Conservation (phyloP, 1,140 invertebrate genomes). For the Dryas iulia region DNA sequence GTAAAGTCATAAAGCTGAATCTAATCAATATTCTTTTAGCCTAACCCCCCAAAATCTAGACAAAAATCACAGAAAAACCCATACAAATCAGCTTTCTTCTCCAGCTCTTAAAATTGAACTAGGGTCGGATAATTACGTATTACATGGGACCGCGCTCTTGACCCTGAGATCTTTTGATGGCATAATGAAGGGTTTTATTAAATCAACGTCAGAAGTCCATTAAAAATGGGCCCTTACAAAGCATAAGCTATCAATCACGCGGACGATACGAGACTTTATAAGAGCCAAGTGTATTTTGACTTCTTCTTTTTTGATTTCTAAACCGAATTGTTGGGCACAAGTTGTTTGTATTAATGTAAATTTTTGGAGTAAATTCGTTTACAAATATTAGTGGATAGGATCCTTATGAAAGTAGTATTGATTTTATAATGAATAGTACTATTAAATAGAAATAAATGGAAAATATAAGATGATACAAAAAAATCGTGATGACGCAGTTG, state of each 20-base stretch:
- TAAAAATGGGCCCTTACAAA: slow-evolving; percentile 56
- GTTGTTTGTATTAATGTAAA: not conserved
- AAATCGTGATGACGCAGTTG: too few species aligned
- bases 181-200: slow-evolving; percentile 78
- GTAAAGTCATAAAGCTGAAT: not conserved
- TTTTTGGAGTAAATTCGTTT: not conserved
- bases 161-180: slow-evolving; percentile 58
- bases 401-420: too few species aligned
- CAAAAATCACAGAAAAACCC: not conserved
- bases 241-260: slow-evolving; percentile 64
- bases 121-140: slow-evolving; percentile 56
- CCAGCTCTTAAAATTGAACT: slow-evolving; percentile 10
- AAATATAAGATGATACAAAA: too few species aligned
- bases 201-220: slow-evolving; percentile 77
- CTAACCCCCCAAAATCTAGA: not conserved
- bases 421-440: too few species aligned
- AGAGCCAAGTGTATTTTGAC: slow-evolving; percentile 41
- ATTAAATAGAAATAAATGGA: too few species aligned
- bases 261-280: slow-evolving; percentile 50
- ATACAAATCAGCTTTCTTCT: not conserved
- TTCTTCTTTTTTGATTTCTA: slow-evolving; percentile 25
- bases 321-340: not conserved
- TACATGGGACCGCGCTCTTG: slow-evolving; percentile 42
- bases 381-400: not conserved
- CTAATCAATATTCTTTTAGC: not conserved